Evolutionary conservation across 2,888 invertebrate genomes (phyloP), one percentile per base, ranked within the genome.

Genomic region (Nezara viridula): DNA sequence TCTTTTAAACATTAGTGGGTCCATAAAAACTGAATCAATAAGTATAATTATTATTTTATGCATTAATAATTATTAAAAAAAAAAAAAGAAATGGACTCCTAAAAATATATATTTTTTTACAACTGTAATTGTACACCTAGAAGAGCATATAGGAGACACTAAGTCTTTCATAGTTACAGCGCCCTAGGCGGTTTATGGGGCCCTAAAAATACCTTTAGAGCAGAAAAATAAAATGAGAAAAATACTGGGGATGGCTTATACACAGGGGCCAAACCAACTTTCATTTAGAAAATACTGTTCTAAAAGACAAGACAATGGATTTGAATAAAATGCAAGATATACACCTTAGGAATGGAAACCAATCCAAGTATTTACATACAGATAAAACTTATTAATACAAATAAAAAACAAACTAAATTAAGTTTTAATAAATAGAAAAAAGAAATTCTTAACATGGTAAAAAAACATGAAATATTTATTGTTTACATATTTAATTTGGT

Each of bases 171-270:
- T 37, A 73, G 66, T 32, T 37, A 19, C 32, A 73, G 19, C 19
- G 66, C 66, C 66, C 37, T 73, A 37, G 66, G 6, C 16, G 66
- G 32, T 73, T 73, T 16, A 73, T 73, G 37, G 5, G 66, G 6
- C 37, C 66, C 66, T 73, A 73, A 73, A 73, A 73, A 73, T 73
- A 73, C 66, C 66, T 73, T 60, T 73, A 73, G 27, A 73, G 37
- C 66, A 37, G 66, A 73, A 73, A 73, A 73, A 73, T 73, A 73
- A 73, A 73, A 73, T 73, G 66, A 73, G 66, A 73, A 73, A 73
- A 73, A 73, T 73, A 73, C 32, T 21, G 19, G 32, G 21, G 19
- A 73, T 32, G 37, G 66, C 66, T 73, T 73, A 21, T 73, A 12
- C 37, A 73, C 37, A 37, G 66, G 2, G 66, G 9, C 32, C 66